Conservation (phyloP, 2,797 vertebrate species). For the Intellagama lesueurii region DNA sequence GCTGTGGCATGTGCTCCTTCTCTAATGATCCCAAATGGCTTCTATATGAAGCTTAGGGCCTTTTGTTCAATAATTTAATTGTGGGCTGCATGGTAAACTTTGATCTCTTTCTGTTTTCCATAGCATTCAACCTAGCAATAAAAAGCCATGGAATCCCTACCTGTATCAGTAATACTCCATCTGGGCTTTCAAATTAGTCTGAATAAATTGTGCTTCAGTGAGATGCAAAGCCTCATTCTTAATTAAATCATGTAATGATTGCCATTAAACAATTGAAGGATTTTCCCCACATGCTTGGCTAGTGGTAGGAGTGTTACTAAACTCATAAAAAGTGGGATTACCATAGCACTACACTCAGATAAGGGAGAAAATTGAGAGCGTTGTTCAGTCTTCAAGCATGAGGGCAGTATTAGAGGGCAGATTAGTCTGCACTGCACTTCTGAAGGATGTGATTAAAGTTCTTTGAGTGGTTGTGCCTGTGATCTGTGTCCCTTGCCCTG, state of each 20-base stretch:
- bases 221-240: conserved; percentile 15
- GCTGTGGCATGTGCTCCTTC: not conserved
- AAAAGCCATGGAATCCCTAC: not conserved
- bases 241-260: conserved; percentile 22
- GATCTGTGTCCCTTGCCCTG: not conserved
- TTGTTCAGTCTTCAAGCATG: not conserved
- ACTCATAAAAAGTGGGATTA: not conserved
- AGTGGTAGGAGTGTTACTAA: not conserved
- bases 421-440: not conserved
- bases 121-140: conserved; percentile 7
- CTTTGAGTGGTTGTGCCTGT: not conserved
- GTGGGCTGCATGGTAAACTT: not conserved
- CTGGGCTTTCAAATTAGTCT: conserved; percentile 26
- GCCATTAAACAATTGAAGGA: conserved; percentile 22
- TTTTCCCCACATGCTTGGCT: not conserved
- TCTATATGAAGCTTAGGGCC: not conserved
- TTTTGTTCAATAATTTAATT: not conserved
- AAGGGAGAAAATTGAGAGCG: not conserved
- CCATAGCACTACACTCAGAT: not conserved
- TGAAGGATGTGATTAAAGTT: not conserved
- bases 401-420: not conserved
- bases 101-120: not conserved
- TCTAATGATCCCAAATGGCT: not conserved
- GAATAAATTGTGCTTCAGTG: conserved; percentile 29
- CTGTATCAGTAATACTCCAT: conserved; percentile 22